Percentiles rank a stretch among this genome's conserved stretches.
Conservation (phyloP, 2,113 vertebrate species). For the Leucosticte australis region DNA sequence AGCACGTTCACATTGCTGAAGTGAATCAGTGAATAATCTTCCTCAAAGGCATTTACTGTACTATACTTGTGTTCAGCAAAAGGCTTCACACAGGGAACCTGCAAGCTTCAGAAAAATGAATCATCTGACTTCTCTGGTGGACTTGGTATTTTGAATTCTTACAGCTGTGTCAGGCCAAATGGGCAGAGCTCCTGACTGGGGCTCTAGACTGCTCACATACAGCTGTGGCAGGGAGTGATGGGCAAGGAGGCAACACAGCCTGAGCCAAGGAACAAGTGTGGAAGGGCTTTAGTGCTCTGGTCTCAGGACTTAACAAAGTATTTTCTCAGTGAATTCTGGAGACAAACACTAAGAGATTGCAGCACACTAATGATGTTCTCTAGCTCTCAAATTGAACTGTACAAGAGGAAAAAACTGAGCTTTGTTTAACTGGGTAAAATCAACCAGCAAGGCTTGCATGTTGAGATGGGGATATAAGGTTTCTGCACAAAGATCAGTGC, state of each 20-base stretch:
- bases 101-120: background rate
- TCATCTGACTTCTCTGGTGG: background rate
- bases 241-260: background rate
- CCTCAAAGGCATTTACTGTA: background rate
- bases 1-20: background rate
- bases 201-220: background rate
- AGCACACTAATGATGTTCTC: background rate
- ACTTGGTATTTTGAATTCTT: background rate
- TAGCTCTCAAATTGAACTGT: background rate
- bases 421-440: background rate
- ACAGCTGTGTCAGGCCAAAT: background rate
- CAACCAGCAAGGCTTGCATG: background rate
- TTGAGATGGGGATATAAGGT: background rate
- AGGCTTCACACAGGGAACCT: background rate
- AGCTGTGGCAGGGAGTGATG: accelerated
- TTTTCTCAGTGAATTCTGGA: background rate
- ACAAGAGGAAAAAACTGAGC: background rate
- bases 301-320: background rate
- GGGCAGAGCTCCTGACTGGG: background rate
- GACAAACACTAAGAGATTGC: background rate
- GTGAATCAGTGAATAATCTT: background rate
- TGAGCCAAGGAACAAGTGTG: background rate
- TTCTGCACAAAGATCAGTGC: background rate
- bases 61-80: background rate
- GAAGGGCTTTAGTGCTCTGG: background rate